Evolutionary conservation across 2,797 vertebrate species (phyloP), one percentile per base, ranked within the genome.

Genomic region (Melopsittacus undulatus): DNA sequence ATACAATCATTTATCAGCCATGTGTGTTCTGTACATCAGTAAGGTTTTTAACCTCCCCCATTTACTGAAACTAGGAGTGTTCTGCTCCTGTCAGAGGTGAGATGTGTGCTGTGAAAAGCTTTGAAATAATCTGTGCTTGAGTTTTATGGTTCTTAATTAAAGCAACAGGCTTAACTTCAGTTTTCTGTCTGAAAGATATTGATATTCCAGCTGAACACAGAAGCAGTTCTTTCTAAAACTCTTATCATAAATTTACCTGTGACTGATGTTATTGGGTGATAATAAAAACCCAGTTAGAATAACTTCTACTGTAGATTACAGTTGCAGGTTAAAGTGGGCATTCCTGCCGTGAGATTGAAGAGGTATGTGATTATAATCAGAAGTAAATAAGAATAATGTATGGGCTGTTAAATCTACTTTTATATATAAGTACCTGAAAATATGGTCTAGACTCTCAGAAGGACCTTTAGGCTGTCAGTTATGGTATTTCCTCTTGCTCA

Each of bases 311-410:
- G 36, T 36, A 64, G 29, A 21, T 73, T 59, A 7, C 77, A 85
- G 16, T 42, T 91, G 62, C 27, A 49, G 18, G 91, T 96, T 83
- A 34, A 95, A 84, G 51, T 84, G 42, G 43, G 38, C 2, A 2
- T 88, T 94, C 51, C 70, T 84, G 73, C 57, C 2, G 1, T 80
- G 83, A 90, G 61, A 82, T 45, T 83, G 88, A 91, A 51, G 82
- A 83, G 59, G 74, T 74, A 17, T 77, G 64, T 46, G 92, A 89
- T 90, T 77, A 18, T 79, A 84, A 90, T 94, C 80, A 73, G 67
- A 64, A 77, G 45, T 92, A 94, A 95, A 83, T 90, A 94, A 94
- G 80, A 87, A 79, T 83, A 95, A 90, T 82, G 77, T 40, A 77
- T 87, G 32, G 32, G 21, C 36, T 91, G 91, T 92, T 83, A 91